Percentiles rank a stretch among this genome's conserved stretches.
These are phyloP conservation scores for Carduelis carduelis DNA, from an alignment of 2,797 vertebrate genomes.

Conservation along the genomic window DNA sequence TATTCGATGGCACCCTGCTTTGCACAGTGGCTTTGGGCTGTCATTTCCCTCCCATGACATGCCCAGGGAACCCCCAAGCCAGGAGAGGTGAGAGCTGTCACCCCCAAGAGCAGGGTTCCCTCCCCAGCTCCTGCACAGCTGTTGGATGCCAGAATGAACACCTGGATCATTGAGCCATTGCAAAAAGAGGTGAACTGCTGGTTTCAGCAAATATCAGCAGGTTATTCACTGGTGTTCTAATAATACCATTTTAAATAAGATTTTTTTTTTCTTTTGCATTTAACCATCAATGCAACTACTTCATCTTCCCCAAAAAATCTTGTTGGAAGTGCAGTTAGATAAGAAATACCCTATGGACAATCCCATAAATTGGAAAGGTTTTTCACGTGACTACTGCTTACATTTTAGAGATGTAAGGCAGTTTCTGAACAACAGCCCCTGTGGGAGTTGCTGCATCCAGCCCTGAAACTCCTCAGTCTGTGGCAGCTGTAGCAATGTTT, in stretches of 20 bases:
- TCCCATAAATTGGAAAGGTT: neutral
- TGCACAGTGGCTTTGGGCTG: neutral
- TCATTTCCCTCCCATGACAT: rapidly evolving
- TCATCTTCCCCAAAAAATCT: neutral
- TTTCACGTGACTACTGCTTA: neutral
- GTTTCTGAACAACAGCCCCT: neutral
- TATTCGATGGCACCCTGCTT: neutral
- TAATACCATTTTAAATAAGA: neutral
- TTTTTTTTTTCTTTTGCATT: neutral
- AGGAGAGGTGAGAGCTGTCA: neutral
- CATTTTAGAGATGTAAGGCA: neutral
- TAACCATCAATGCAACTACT: neutral
- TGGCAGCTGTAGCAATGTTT: neutral
- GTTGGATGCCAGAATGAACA: neutral
- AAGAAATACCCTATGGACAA: neutral
- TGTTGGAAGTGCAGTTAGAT: neutral
- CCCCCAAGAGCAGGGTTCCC: neutral
- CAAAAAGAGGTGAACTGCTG: neutral
- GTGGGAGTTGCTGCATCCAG: neutral
- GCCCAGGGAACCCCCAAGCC: neutral
- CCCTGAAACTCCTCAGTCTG: neutral
- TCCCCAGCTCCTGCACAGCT: neutral
- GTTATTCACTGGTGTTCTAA: neutral
- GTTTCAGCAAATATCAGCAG: neutral
- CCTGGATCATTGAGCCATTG: neutral